A percentile compares a stretch with the other conserved stretches of the same genome.
Evolutionary conservation across 2,888 invertebrate genomes (phyloP).

Genomic region (Deilephila elpenor): DNA sequence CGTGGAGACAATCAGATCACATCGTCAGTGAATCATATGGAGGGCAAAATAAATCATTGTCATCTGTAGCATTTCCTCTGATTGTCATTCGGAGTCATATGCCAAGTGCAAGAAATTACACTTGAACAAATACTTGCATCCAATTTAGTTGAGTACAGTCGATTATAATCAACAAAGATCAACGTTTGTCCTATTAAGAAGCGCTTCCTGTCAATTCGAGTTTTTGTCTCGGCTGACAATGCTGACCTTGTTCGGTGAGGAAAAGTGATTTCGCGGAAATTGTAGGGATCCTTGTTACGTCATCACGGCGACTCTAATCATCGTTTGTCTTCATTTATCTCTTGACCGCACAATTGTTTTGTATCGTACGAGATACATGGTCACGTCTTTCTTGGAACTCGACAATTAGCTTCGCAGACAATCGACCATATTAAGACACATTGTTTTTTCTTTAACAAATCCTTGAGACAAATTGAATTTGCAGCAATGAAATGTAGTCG

Average conservation of each 20-base stretch:
- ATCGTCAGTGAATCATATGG: slow-evolving; percentile 54
- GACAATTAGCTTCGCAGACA: slow-evolving; percentile 30
- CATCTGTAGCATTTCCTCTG: slow-evolving; percentile 5
- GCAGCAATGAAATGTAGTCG: not conserved
- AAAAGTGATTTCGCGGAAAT: slow-evolving; percentile 43
- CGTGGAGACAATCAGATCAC: slow-evolving; percentile 43
- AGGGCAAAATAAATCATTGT: slow-evolving; percentile 16
- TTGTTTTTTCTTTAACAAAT: slow-evolving; percentile 8
- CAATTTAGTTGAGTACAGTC: not conserved
- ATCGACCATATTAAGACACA: slow-evolving; percentile 3
- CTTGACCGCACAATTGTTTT: slow-evolving; percentile 33
- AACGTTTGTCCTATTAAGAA: not conserved
- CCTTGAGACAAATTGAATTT: not conserved
- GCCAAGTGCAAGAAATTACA: slow-evolving; percentile 23
- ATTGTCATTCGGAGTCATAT: slow-evolving; percentile 15
- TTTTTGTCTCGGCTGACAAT: slow-evolving; percentile 33
- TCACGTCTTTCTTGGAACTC: slow-evolving; percentile 18
- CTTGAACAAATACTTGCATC: slow-evolving; percentile 15
- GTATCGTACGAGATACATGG: slow-evolving; percentile 28
- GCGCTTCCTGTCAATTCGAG: slow-evolving; percentile 5
- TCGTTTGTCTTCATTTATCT: slow-evolving; percentile 38
- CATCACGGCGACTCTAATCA: slow-evolving; percentile 32
- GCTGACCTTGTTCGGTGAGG: slow-evolving; percentile 40
- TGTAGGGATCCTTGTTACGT: slow-evolving; percentile 30
- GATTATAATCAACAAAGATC: slow-evolving; percentile 12